Evolutionary conservation across 2,888 invertebrate species (phyloP).

Genomic region (Lasioglossum zephyrum): DNA sequence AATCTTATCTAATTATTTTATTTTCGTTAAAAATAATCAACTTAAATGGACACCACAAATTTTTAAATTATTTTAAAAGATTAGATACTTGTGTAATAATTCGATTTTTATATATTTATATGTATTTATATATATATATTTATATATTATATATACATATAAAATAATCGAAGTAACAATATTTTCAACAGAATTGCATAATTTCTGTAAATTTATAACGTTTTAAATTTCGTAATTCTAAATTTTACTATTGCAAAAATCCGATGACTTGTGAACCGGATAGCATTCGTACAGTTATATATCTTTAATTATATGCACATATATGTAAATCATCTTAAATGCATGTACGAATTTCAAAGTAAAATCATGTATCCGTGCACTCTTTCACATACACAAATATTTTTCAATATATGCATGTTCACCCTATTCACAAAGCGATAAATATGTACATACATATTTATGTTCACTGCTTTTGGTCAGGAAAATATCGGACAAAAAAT

Average conservation of each 20-base stretch:
- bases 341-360: conserved; percentile 48
- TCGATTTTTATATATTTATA: background rate
- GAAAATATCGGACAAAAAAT: conserved; percentile 35
- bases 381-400: conserved; percentile 43
- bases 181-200: background rate
- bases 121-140: background rate
- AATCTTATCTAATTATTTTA: background rate
- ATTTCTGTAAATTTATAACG: background rate
- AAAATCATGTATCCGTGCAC: conserved; percentile 51
- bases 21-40: background rate
- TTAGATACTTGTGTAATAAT: background rate
- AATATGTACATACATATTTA: conserved; percentile 60
- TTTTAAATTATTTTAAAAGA: background rate
- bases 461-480: conserved; percentile 23
- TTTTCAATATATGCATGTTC: conserved; percentile 44
- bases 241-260: background rate
- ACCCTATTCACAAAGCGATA: conserved; percentile 42
- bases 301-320: conserved; percentile 58
- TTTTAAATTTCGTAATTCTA: background rate
- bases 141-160: background rate
- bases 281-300: conserved; percentile 46
- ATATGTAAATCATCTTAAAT: conserved; percentile 48
- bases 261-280: conserved; percentile 8
- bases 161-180: background rate
- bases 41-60: background rate